Evolutionary conservation across 2,113 vertebrate species (phyloP).

Genomic region (Sylvietta virens): DNA sequence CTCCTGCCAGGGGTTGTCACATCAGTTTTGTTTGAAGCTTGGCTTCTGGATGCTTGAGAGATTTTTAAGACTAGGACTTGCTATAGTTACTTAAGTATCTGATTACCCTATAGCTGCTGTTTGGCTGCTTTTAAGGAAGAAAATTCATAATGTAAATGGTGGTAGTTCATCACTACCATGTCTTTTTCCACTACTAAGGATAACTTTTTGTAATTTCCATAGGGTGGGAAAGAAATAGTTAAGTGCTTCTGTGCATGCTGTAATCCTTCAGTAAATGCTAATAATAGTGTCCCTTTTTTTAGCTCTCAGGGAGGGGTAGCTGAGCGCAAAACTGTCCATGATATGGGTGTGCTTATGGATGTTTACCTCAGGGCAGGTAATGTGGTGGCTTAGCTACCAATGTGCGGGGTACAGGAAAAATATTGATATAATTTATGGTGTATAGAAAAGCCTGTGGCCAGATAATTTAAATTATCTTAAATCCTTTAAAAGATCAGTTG

Average conservation of each 20-base stretch:
- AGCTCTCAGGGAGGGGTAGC: background rate
- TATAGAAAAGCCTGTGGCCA: background rate
- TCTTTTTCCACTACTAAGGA: background rate
- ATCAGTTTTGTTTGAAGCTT: background rate
- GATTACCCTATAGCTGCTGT: background rate
- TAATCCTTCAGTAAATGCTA: background rate
- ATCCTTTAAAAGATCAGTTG: background rate
- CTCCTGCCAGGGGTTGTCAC: background rate
- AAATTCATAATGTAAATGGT: background rate
- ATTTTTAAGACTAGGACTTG: background rate
- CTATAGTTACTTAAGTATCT: background rate
- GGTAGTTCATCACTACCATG: background rate
- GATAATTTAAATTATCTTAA: background rate
- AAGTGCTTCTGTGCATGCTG: background rate
- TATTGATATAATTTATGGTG: rapidly evolving
- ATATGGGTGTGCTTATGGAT: background rate
- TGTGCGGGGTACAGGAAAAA: background rate
- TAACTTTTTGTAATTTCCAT: background rate
- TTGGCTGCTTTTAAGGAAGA: background rate
- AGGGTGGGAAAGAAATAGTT: background rate
- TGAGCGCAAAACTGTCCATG: background rate
- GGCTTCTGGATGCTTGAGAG: background rate
- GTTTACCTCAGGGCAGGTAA: background rate
- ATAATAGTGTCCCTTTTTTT: background rate
- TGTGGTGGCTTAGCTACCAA: background rate